Evolutionary conservation across 2,888 invertebrate genomes (phyloP), one percentile per base, ranked within the genome.

Genomic region (Lordiphosa andalusiaca): DNA sequence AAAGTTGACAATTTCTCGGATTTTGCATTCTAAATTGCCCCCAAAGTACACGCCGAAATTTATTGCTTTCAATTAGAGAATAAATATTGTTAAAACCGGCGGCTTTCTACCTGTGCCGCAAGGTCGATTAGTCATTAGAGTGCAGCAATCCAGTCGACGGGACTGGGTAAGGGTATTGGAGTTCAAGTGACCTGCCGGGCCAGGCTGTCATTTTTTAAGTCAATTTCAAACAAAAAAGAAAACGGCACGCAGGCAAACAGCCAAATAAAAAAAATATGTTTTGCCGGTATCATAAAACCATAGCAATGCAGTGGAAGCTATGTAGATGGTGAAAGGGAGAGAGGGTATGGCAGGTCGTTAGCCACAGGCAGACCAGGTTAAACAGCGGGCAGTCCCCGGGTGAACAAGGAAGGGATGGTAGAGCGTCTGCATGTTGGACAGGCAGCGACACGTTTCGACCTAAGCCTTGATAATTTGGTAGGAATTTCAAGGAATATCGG

Each of bases 111-210:
- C 83, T 76, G 80, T 53, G 55, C 59, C 60, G 42, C 83, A 78
- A 74, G 83, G 83, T 69, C 80, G 72, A 78, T 76, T 76, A 78
- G 80, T 75, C 76, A 76, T 74, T 78, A 67, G 54, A 23, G 37
- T 37, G 30, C 19, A n/a, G 30, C 40, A 46, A 51, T 46, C 48
- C 41, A 55, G 39, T 41, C 42, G 38, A 51, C 42, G 38, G 53
- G 48, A 16, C 53, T 33, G 50, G 48, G 56, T 52, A 46, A 55
- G 62, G 70, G 68, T 61, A 58, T 48, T 46, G 42, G 40, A 56
- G 51, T 59, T 73, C 72, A 64, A 81, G 56, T 71, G 81, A 69
- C 80, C 72, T 71, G 67, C 65, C 58, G 61, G 66, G 49, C 67
- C 10, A 16, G 63, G 68, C 61, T 55, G 62, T 39, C 13, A 23